phyloP scores from a whole-genome alignment of 2,113 vertebrate genomes.

The Recurvirostra avosetta region DNA sequence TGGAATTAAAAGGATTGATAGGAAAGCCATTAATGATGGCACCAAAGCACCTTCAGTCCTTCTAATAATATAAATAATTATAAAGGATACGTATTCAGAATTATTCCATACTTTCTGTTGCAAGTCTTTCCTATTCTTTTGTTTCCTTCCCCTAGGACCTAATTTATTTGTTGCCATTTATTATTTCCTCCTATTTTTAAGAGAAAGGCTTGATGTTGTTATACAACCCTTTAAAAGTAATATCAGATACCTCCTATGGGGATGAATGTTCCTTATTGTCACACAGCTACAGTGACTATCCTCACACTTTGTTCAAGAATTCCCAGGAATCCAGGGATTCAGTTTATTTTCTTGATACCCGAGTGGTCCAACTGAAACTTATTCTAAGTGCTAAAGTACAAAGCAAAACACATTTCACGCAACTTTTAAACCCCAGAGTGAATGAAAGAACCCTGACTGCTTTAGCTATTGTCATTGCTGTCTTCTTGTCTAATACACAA shows the following conservation, averaged over 20 bases:
- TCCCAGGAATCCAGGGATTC: neutral
- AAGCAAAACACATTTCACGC: neutral
- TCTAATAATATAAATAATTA: neutral
- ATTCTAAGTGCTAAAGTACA: neutral
- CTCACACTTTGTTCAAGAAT: neutral
- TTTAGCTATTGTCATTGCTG: neutral
- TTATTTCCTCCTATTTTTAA: neutral
- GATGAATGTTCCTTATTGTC: neutral
- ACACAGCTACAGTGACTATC: neutral
- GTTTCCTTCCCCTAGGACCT: neutral
- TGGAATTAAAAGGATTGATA: neutral
- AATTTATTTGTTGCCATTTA: neutral
- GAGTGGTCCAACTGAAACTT: neutral
- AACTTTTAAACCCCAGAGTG: neutral
- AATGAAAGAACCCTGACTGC: neutral
- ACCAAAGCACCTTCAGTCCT: neutral
- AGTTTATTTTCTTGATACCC: neutral
- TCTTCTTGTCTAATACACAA: neutral
- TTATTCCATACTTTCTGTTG: neutral
- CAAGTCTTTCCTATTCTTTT: neutral
- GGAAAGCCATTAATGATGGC: neutral
- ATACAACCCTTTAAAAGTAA: neutral
- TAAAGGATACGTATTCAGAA: neutral
- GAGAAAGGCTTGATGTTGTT: neutral
- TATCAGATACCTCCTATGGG: neutral